phyloP scores from a whole-genome alignment of 2,113 vertebrate genomes.

The Cephalopholis sonnerati region DNA sequence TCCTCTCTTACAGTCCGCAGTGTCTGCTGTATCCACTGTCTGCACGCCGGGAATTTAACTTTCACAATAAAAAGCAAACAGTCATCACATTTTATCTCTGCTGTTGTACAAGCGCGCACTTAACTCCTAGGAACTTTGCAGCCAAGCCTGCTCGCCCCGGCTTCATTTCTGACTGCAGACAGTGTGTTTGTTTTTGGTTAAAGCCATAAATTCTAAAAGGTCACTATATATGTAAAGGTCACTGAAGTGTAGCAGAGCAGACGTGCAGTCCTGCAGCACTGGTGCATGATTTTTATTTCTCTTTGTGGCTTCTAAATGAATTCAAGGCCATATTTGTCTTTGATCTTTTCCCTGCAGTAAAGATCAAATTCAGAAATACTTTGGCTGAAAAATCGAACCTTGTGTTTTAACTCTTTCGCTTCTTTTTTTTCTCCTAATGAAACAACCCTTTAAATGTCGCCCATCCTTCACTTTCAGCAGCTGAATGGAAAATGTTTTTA shows the following conservation, averaged over 20 bases:
- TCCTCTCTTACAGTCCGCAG: background rate
- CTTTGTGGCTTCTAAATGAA: constrained; percentile 19
- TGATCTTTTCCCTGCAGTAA: constrained; percentile 30
- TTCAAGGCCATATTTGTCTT: constrained; percentile 26
- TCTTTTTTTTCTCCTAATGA: constrained; percentile 18
- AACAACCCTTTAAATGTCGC: constrained; percentile 49
- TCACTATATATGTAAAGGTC: constrained; percentile 32
- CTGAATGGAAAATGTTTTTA: constrained; percentile 71
- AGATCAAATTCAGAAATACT: constrained; percentile 27
- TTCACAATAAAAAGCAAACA: constrained; percentile 48
- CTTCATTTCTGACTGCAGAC: constrained; percentile 12
- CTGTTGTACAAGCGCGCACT: constrained; percentile 1
- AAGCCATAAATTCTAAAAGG: constrained; percentile 42
- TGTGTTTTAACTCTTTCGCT: constrained; percentile 28
- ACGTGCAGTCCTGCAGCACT: background rate
- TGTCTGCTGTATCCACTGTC: constrained; percentile 27
- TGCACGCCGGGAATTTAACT: constrained; percentile 40
- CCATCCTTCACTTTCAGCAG: constrained; percentile 40
- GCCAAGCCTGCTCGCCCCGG: no score
- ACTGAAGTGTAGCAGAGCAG: constrained; percentile 15
- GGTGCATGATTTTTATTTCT: constrained; percentile 9
- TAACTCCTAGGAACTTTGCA: constrained; percentile 1
- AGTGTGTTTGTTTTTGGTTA: constrained; percentile 41
- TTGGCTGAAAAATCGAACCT: constrained; percentile 4
- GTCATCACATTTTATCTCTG: constrained; percentile 40